phyloP scores from a whole-genome alignment of 2,888 invertebrate species.

The Camptogramma bilineatum region DNA sequence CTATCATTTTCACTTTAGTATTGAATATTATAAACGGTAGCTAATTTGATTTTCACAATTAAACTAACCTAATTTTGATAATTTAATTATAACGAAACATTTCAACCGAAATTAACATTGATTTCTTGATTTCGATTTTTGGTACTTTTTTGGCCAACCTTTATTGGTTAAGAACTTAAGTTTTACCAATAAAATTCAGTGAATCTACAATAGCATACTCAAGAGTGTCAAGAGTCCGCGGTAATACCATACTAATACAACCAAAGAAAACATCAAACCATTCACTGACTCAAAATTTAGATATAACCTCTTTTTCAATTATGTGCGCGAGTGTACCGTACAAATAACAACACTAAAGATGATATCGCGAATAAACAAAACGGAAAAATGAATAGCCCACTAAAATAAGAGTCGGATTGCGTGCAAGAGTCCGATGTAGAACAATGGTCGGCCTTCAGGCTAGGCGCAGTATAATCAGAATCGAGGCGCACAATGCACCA shows the following conservation, averaged over 20 bases:
- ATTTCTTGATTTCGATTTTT: too few relatives aligned
- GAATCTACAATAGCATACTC: too few relatives aligned
- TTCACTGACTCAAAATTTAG: neutral
- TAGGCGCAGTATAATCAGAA: slow-evolving; percentile 72
- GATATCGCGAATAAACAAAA: slow-evolving; percentile 42
- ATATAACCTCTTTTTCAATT: neutral
- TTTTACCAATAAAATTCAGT: too few relatives aligned
- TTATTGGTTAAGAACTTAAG: too few relatives aligned
- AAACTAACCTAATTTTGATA: too few relatives aligned
- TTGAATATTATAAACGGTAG: neutral
- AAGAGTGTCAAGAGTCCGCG: too few relatives aligned
- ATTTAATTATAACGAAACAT: too few relatives aligned
- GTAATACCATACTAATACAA: too few relatives aligned
- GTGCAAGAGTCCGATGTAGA: slow-evolving; percentile 78
- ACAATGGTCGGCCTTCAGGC: slow-evolving; percentile 80
- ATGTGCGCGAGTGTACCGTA: neutral
- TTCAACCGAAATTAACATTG: too few relatives aligned
- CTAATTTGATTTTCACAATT: too few relatives aligned
- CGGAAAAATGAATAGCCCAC: slow-evolving; percentile 51
- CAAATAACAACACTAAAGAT: slow-evolving; percentile 14
- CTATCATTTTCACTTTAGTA: neutral
- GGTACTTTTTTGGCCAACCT: too few relatives aligned
- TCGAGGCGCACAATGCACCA: slow-evolving; percentile 59
- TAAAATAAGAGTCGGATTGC: slow-evolving; percentile 64
- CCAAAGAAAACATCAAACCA: neutral